Evolutionary conservation across 2,888 invertebrate genomes (phyloP), one percentile per base, ranked within the genome.

Genomic region (Ypsolopha scabrella): DNA sequence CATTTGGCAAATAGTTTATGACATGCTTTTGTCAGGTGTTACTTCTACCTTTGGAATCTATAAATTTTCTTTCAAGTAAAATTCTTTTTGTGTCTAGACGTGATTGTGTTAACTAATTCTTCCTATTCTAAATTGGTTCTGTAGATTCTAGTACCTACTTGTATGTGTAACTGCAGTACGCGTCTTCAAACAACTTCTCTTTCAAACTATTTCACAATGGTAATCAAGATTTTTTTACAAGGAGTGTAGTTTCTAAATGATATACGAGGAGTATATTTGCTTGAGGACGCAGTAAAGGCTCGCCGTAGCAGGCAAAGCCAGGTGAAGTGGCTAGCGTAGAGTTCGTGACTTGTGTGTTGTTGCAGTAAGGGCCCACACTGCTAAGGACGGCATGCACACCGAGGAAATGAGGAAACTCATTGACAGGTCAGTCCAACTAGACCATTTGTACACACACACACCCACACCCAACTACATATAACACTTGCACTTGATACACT

Each of bases 401-500:
- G 96, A 96, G 90, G 96, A 96, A 92, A 95, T 96, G 94, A 93
- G 96, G 89, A 96, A 95, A 92, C 94, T 96, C 89, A 94, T 96
- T 89, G 96, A 96, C 92, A 96, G 95, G 96, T 96, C 92, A 94
- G 92, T 93, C 79, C 64, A 24, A 2, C 13, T 2, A n/a, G 55
- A 52, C 58, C 61, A 71, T 74, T 66, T 55, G 61, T 64, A 59
- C 56, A 60, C 58, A 60, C 58, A 52, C 55, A 54, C 56, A 55
- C 13, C 7, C 9, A 50, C 13, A 43, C 14, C 24, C 13, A 35
- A 36, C 35, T 48, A 11, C n/a, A 48, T 13, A 37, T 13, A 13
- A n/a, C 8, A 38, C 6, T n/a, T 10, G 38, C n/a, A 38, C n/a
- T 38, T 38, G 9, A 8, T 38, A n/a, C 35, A 10, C 13, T 48